Evolutionary conservation across 2,113 vertebrate genomes (phyloP).

Genomic region (Cebidichthys violaceus): DNA sequence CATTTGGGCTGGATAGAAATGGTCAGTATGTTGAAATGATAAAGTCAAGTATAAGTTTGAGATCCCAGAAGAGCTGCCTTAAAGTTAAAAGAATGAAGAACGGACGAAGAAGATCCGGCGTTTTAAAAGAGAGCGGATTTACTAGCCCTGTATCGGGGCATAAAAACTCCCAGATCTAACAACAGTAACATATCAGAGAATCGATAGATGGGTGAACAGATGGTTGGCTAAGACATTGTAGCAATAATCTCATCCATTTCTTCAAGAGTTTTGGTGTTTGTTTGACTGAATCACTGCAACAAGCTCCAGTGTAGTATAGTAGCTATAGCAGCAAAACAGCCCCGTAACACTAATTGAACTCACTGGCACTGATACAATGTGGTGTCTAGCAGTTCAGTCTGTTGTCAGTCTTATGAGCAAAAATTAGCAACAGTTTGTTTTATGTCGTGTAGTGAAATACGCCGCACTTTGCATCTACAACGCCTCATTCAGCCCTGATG

Average conservation of each 20-base stretch:
- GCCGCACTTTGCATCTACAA: background rate
- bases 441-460: background rate
- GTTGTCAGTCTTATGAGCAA: background rate
- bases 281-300: conserved; percentile 38
- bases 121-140: too few relatives aligned
- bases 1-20: background rate
- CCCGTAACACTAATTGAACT: conserved; percentile 18
- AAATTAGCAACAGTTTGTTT: background rate
- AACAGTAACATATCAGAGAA: background rate
- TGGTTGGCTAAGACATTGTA: background rate
- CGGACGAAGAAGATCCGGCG: too few relatives aligned
- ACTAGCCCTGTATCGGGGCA: too few relatives aligned
- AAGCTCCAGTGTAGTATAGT: background rate
- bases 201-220: conserved; percentile 17
- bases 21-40: conserved; percentile 9
- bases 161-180: too few relatives aligned
- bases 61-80: too few relatives aligned
- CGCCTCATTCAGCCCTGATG: background rate
- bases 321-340: conserved; percentile 3
- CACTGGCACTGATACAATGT: background rate
- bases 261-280: conserved; percentile 19
- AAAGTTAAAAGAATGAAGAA: too few relatives aligned
- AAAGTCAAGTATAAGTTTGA: background rate
- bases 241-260: conserved; percentile 20
- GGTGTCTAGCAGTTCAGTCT: background rate